A percentile compares a stretch with the other conserved stretches of the same genome.
Evolutionary conservation across 1,140 invertebrate species (phyloP).

Genomic region (Bombus affinis): DNA sequence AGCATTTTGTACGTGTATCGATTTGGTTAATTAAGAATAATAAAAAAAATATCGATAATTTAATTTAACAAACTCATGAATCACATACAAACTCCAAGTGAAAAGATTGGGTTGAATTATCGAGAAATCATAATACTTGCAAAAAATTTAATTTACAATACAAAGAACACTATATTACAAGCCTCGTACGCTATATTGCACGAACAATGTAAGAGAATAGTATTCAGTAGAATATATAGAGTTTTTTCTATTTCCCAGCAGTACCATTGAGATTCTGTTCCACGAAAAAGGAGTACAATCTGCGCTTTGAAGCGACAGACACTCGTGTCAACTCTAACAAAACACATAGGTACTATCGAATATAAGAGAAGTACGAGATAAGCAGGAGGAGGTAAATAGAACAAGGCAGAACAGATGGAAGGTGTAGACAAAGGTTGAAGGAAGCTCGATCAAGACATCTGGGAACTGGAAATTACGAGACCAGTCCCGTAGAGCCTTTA

Average conservation of each 20-base stretch:
- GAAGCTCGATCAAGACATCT: constrained; percentile 1
- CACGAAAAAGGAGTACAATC: background rate
- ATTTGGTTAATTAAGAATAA: too few relatives aligned
- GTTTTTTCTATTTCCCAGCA: background rate
- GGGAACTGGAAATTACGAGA: background rate
- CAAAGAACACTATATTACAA: too few relatives aligned
- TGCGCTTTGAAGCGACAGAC: background rate
- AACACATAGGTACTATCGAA: background rate
- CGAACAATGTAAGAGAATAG: too few relatives aligned
- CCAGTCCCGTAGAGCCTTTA: background rate
- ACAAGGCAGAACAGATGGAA: background rate
- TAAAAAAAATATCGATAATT: too few relatives aligned
- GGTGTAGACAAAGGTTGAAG: background rate
- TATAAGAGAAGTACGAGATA: background rate
- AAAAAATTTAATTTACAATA: too few relatives aligned
- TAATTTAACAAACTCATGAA: too few relatives aligned
- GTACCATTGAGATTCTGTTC: background rate
- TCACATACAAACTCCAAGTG: too few relatives aligned
- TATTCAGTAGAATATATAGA: too few relatives aligned
- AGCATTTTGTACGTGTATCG: too few relatives aligned
- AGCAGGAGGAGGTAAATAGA: background rate
- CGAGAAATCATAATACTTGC: too few relatives aligned
- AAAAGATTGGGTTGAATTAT: too few relatives aligned
- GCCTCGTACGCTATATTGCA: too few relatives aligned
- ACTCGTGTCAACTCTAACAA: background rate